Base-by-base conservation (phyloP, 2,888 invertebrate genomes). In the Tineola bisselliella region DNA sequence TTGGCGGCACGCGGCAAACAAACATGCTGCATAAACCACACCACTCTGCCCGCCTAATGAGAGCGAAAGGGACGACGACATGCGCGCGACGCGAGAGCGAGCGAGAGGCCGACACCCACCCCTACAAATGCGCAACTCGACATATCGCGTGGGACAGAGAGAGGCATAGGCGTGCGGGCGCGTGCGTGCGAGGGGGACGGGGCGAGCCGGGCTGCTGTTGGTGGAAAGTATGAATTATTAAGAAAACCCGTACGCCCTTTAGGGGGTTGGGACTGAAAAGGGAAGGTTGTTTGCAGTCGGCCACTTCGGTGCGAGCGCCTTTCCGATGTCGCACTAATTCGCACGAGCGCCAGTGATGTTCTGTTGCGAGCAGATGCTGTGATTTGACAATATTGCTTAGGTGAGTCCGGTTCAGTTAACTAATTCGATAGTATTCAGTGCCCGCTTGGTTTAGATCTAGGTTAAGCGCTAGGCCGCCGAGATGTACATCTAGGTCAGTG, bases 11-110 rank as follows among this genome's bases (percentile, higher is more conserved):
- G 54, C 25, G 54, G 5, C 54, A 25, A 74, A 70, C 82, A 84
- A 84, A 84, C 79, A 81, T 65, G 65, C 71, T 84, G 82, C 76
- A 84, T 84, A 80, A 84, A 82, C 74, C 77, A 84, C 70, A 71
- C 66, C 64, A 63, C 68, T 8, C 0, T 0, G 1, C 0, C 0
- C 1, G 66, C 44, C 54, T 25, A 25, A 54, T 25, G 54, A 54
- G 54, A 19, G 17, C 44, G 67, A 78, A 18, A 17, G 67, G 65
- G 74, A 70, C 59, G 18, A 60, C 60, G 13, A 1, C n/a, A 33
- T 4, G n/a, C 4, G 8, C 2, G 19, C 43, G 44, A 8, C 17
- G 18, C 17, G 18, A 19, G 54, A 1, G 17, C 12, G 54, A 54
- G 17, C 18, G 25, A 25, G 54, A 54, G 25, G 18, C 4, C 15